These are phyloP conservation scores for Lasius platythorax DNA, from an alignment of 2,888 invertebrate species.

Conservation along the genomic window DNA sequence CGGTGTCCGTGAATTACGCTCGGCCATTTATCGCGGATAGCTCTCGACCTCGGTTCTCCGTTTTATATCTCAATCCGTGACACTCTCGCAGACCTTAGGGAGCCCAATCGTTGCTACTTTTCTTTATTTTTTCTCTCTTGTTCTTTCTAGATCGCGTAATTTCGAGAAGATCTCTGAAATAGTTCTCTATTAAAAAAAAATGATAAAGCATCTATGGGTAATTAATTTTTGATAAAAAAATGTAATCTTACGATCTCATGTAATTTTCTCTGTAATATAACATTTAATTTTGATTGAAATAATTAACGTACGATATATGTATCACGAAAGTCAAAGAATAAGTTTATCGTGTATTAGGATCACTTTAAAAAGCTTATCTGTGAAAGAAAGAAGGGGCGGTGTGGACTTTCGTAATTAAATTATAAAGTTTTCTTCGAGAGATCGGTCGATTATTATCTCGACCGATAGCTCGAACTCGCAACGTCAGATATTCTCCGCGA, in stretches of 20 bases:
- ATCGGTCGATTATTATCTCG: slow-evolving; percentile 44
- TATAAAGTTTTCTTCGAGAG: slow-evolving; percentile 41
- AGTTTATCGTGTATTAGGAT: slow-evolving; percentile 14
- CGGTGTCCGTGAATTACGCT: slow-evolving; percentile 70
- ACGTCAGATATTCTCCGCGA: slow-evolving; percentile 2
- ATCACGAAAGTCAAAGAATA: neutral
- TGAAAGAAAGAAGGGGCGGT: slow-evolving; percentile 20
- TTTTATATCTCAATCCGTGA: slow-evolving; percentile 64
- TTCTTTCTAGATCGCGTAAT: neutral
- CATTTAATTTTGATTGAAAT: neutral
- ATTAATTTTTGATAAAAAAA: neutral
- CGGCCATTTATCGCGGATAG: slow-evolving; percentile 70
- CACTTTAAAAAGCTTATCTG: slow-evolving; percentile 55
- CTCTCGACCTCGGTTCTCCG: slow-evolving; percentile 49
- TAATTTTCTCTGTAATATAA: neutral
- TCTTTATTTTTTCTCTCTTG: neutral
- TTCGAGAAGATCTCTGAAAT: neutral
- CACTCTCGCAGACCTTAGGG: slow-evolving; percentile 10
- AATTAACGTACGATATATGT: neutral
- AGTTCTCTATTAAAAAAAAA: neutral
- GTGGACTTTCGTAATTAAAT: slow-evolving; percentile 60
- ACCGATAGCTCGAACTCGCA: slow-evolving; percentile 49
- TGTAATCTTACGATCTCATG: neutral
- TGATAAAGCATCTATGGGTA: neutral
- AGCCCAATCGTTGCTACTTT: slow-evolving; percentile 32